Evolutionary conservation across 2,888 invertebrate genomes (phyloP), one percentile per base, ranked within the genome.

Genomic region (Drosophila buzzatii): DNA sequence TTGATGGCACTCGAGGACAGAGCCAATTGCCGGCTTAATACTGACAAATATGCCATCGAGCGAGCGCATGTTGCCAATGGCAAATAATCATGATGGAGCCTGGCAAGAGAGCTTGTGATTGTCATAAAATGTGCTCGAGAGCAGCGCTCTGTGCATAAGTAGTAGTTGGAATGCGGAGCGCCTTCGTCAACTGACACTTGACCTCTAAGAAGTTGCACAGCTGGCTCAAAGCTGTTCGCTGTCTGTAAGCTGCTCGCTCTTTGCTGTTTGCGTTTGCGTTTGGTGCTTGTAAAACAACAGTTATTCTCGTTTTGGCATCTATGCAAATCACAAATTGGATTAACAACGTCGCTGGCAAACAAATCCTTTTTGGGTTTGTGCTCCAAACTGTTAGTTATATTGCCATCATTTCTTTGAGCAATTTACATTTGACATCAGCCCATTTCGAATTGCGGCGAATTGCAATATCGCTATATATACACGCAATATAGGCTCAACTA

Each of bases 1-100:
- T 89, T 88, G 90, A 85, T 86, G 89, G 60, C 86, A 83, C 70
- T 68, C 64, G 72, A 81, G 68, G 74, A 88, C 85, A 75, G 75
- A 72, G 75, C 70, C 90, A 88, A 85, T 88, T 85, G 83, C 88
- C 73, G 60, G 74, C 84, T 81, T 89, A 81, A 81, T 83, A 70
- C 81, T 69, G 68, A 80, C 66, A 68, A 69, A 78, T 84, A 73
- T 58, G 77, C 8, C 23, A 47, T 44, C 35, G 55, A 41, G 47
- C 42, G 45, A 27, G 49, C 18, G 55, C 42, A 52, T 70, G 41
- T 62, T 80, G 59, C 35, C 76, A 76, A 71, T 71, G 61, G 42
- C 77, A 82, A 79, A 87, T 70, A 79, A 84, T 87, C 82, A 68
- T 70, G 65, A 65, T 75, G 67, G 31, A 59, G 66, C 63, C 63